A percentile compares a stretch with the other conserved stretches of the same genome.
These are phyloP conservation scores for Cyphomyrmex costatus DNA, from an alignment of 1,140 invertebrate species.

Conservation along the genomic window DNA sequence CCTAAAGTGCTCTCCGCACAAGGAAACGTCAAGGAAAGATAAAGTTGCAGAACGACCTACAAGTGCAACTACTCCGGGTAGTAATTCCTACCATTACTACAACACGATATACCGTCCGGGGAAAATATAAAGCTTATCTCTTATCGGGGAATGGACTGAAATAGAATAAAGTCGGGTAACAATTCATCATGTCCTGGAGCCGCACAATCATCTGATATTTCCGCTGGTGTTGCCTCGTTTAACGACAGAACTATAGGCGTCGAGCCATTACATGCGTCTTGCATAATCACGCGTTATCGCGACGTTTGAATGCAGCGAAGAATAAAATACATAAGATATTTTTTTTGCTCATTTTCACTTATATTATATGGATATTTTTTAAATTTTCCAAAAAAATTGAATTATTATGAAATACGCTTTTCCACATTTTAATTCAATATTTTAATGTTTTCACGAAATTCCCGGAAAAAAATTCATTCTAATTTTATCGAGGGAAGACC, in stretches of 20 bases:
- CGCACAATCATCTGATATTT: conserved; percentile 34
- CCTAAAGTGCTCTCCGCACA: conserved; percentile 20
- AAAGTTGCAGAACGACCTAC: conserved; percentile 48
- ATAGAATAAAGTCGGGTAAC: conserved; percentile 46
- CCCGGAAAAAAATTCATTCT: not conserved
- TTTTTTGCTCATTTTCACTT: not conserved
- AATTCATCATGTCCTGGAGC: conserved; percentile 33
- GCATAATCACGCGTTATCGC: not conserved
- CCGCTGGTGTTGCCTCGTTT: not conserved
- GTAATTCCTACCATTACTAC: conserved; percentile 46
- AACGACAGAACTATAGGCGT: not conserved
- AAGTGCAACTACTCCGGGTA: conserved; percentile 30
- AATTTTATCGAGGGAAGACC: not conserved
- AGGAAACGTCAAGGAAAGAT: conserved; percentile 42
- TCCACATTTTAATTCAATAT: not conserved
- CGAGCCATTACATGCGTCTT: not conserved
- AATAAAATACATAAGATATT: too few relatives aligned
- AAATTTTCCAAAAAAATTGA: not conserved
- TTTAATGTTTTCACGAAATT: not conserved
- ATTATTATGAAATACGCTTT: not conserved
- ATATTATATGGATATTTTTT: not conserved
- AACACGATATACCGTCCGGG: conserved; percentile 27
- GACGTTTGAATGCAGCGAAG: not conserved
- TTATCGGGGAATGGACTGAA: conserved; percentile 43
- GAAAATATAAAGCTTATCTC: conserved; percentile 45